A percentile compares a stretch with the other conserved stretches of the same genome.
Conservation (phyloP, 2,797 vertebrate genomes). For the Xiphophorus birchmanni region DNA sequence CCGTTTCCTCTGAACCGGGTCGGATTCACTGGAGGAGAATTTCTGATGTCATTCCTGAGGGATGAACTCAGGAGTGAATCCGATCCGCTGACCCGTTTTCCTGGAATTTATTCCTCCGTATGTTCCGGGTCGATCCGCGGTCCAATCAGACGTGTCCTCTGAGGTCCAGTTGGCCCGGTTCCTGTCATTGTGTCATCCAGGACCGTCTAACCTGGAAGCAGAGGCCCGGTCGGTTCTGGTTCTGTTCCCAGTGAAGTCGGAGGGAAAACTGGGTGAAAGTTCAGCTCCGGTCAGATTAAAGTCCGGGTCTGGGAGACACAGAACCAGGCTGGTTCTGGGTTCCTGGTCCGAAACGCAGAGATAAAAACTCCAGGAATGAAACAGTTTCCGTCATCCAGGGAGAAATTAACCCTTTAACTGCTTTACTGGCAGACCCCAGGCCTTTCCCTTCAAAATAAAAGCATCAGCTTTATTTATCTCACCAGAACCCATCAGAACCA, state of each 20-base stretch:
- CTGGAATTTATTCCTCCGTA: neutral
- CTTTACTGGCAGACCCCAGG: neutral
- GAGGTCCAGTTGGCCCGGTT: neutral
- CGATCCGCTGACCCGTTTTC: neutral
- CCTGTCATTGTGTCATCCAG: rapidly evolving
- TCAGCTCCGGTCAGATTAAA: neutral
- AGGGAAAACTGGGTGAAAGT: neutral
- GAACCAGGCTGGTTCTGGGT: neutral
- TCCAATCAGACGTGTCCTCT: neutral
- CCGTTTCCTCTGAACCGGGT: neutral
- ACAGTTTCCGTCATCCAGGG: neutral
- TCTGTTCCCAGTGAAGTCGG: neutral
- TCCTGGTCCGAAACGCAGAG: neutral
- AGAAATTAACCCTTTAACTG: neutral
- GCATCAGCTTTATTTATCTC: neutral
- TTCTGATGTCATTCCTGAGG: slow-evolving; percentile 3
- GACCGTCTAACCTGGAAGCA: neutral
- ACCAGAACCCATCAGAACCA: neutral
- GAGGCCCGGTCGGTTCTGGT: neutral
- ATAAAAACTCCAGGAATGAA: neutral
- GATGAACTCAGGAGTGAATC: neutral
- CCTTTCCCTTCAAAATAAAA: neutral
- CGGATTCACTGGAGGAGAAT: neutral
- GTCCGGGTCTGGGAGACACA: neutral
- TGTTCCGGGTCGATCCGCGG: neutral